Evolutionary conservation across 1,140 invertebrate species (phyloP), one percentile per base, ranked within the genome.

Genomic region (Ephestia elutella): DNA sequence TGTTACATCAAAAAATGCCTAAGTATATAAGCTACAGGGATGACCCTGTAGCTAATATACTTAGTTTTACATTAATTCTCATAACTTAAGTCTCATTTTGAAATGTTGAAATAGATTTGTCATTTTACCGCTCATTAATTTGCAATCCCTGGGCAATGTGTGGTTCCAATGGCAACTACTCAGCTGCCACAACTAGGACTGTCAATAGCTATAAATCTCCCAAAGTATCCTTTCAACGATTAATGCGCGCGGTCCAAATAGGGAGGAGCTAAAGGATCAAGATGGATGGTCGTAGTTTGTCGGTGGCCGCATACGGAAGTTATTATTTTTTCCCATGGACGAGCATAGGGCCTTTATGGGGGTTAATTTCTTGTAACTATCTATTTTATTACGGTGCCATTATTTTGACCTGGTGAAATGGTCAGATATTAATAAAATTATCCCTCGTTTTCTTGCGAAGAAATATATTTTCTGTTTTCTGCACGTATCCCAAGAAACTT

Each of bases 141-240:
- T 44, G n/a, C 15, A 44, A 3, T 15, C 0, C 13, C 38, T 15
- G 38, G 15, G 10, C 5, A 44, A 44, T 44, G 38, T 44, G 38
- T 44, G 38, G 38, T n/a, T 44, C 38, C 38, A 44, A 44, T 44
- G 1, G 13, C 5, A 44, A 44, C 38, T 38, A 11, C 13, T 15
- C 15, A 15, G 38, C 4, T 32, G 30, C 30, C 30, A 7, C 25
- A 13, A 38, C 2, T 44, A 1, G 0, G 38, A 15, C 38, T 44
- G 38, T 44, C 38, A 44, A 44, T 44, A 15, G 38, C 38, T 44
- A 44, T 44, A 44, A 44, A 44, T 44, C 38, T 44, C 10, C n/a
- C 38, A 15, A 44, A 44, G 38, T 44, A 44, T 44, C 38, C 38
- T 44, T 44, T 44, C 38, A 44, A 17, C 38, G 38, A 44, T 44